phyloP scores from a whole-genome alignment of 2,113 vertebrate genomes.

The Synchiropus splendidus region DNA sequence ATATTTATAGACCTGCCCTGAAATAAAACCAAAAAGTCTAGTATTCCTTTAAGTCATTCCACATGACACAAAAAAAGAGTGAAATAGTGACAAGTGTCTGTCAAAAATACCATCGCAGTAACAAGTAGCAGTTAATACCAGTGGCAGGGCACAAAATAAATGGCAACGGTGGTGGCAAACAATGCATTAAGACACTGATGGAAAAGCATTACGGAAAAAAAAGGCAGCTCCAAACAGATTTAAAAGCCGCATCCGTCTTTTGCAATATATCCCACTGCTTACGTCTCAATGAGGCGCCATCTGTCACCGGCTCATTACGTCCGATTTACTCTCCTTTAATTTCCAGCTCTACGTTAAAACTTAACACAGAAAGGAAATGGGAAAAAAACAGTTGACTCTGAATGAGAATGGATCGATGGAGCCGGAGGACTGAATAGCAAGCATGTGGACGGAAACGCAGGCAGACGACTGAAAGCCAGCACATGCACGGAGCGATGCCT shows the following conservation, averaged over 20 bases:
- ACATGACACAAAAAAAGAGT: no score
- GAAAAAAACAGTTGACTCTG: constrained; percentile 7
- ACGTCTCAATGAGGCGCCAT: constrained; percentile 31
- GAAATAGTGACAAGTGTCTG: no score
- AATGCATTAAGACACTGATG: no score
- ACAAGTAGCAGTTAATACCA: no score
- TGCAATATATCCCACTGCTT: constrained; percentile 36
- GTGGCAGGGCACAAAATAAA: no score
- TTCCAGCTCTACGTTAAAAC: constrained; percentile 4
- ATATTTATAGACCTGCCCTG: no score
- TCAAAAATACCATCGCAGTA: no score
- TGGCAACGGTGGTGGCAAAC: no score
- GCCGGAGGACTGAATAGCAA: no score
- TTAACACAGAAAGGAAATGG: neutral
- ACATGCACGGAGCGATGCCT: constrained; percentile 2
- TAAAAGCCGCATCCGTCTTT: constrained; percentile 28
- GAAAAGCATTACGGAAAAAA: constrained; percentile 5
- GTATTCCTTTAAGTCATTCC: no score
- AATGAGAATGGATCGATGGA: constrained; percentile 7
- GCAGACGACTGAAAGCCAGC: neutral
- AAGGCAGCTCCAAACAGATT: constrained; percentile 28
- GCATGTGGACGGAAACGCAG: no score
- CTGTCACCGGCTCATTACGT: constrained; percentile 38
- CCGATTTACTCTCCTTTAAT: constrained; percentile 14
- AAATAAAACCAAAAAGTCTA: no score